phyloP scores from a whole-genome alignment of 1,140 invertebrate genomes.

The Pseudoatta argentina region DNA sequence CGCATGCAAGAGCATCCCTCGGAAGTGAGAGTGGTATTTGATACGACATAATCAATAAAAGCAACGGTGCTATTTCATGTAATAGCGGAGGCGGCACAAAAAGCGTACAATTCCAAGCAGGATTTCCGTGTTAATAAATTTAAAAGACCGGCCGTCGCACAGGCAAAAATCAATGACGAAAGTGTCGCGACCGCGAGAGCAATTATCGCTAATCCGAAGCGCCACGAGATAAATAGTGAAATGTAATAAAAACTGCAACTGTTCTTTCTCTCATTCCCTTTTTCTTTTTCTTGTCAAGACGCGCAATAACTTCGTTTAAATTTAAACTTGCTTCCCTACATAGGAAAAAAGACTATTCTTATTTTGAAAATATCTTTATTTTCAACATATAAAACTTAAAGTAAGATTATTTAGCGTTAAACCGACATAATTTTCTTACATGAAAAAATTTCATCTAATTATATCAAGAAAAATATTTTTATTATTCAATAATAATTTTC shows the following conservation, averaged over 20 bases:
- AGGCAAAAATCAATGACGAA: constrained; percentile 22
- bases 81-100: neutral
- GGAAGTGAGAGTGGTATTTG: constrained; percentile 19
- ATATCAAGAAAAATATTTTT: too few relatives aligned
- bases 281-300: neutral
- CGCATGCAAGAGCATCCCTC: neutral
- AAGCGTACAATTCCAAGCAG: constrained; percentile 6
- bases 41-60: constrained; percentile 52
- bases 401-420: too few relatives aligned
- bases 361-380: too few relatives aligned
- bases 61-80: constrained; percentile 25
- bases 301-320: too few relatives aligned
- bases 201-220: constrained; percentile 51
- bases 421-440: too few relatives aligned
- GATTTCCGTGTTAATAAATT: constrained; percentile 49
- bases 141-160: neutral
- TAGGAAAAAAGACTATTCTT: too few relatives aligned
- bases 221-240: constrained; percentile 28
- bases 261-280: neutral
- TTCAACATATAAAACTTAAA: too few relatives aligned
- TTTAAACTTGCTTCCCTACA: too few relatives aligned
- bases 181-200: neutral
- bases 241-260: constrained; percentile 44
- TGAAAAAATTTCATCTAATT: too few relatives aligned
- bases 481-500: too few relatives aligned